Conservation (phyloP, 2,797 vertebrate genomes). For the Gallinago nigripennis region DNA sequence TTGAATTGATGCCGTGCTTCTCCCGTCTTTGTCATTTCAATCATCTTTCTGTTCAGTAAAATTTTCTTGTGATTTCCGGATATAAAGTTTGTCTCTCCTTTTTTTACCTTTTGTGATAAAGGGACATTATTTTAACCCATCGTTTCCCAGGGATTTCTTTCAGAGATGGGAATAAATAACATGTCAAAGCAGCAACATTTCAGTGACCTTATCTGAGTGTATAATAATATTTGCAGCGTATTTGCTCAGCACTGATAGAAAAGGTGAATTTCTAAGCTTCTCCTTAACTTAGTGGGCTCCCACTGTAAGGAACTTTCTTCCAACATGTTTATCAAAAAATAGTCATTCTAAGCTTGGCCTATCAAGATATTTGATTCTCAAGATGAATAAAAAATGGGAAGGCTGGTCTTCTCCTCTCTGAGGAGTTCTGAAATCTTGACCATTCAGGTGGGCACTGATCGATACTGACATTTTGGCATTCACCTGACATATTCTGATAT, state of each 20-base stretch:
- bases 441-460: neutral
- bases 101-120: neutral
- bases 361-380: neutral
- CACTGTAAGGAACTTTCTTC: neutral
- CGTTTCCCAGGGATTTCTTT: neutral
- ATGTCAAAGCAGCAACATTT: neutral
- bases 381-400: neutral
- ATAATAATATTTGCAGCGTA: neutral
- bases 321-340: neutral
- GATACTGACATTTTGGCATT: neutral
- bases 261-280: constrained; percentile 4
- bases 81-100: neutral
- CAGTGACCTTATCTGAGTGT: neutral
- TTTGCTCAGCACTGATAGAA: neutral
- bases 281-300: neutral
- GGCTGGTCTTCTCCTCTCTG: neutral
- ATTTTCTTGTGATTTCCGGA: neutral
- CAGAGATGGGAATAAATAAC: neutral
- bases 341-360: neutral
- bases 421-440: neutral
- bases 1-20: neutral
- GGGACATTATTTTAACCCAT: neutral
- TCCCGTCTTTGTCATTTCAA: neutral
- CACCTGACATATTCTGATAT: neutral
- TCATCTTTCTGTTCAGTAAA: neutral